Evolutionary conservation across 2,888 invertebrate genomes (phyloP), one percentile per base, ranked within the genome.

Genomic region (Ophion obscuratus): DNA sequence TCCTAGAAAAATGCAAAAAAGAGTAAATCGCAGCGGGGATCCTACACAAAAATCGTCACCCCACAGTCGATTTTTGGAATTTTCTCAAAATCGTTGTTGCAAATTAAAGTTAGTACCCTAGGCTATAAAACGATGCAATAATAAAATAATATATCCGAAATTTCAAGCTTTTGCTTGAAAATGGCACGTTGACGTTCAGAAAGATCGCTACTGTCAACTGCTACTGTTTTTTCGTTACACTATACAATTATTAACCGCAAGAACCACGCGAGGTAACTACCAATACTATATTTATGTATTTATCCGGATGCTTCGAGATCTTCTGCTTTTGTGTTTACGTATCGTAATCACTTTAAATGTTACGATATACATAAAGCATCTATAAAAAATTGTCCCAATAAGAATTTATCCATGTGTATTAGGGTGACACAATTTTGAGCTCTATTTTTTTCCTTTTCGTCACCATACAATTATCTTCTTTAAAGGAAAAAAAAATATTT

Each of bases 161-260:
- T 31, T 31, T 31, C 4, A 31, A 31, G 31, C 31, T 4, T 31
- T 4, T 31, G 3, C 31, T 81, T 83, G 77, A 80, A 81, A 86
- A 86, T 81, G 79, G 80, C 83, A 71, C 76, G 71, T 47, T 71
- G 67, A 66, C 79, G 64, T 61, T 76, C 76, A 81, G 40, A 75
- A 80, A 76, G 61, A 79, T 80, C 53, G 14, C 74, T 67, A 73
- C 67, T 31, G 36, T 78, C 31, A n/a, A n/a, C n/a, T n/a, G n/a
- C n/a, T n/a, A n/a, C n/a, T n/a, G 24, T 31, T 85, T 24, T 44
- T 59, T 73, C 67, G 47, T 74, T 5, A 44, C 66, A 57, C 64
- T 2, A 24, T 78, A 20, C 44, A 27, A 64, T 64, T 47, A 36
- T 81, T 17, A 61, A 24, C 68, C 53, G 27, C 47, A 47, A 36